Evolutionary conservation across 2,888 invertebrate genomes (phyloP), one percentile per base, ranked within the genome.

Genomic region (Hypomecis punctinalis): DNA sequence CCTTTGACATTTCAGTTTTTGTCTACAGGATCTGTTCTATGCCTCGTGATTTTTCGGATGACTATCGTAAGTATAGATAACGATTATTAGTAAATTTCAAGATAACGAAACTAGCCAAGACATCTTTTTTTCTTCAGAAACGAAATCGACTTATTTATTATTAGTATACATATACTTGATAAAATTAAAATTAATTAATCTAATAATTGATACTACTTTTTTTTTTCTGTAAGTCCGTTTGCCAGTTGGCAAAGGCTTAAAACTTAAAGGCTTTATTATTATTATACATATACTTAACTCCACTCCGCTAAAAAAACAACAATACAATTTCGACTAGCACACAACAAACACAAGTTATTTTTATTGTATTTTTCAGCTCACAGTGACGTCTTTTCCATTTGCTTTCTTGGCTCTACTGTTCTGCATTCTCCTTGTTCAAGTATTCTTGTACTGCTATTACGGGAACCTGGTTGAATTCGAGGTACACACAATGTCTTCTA

Each of bases 381-480:
- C 67, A 5, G 51, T 77, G 1, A 13, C 67, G 1, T 77, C 80
- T 0, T 55, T 78, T 0, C 55, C 69, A 11, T 81, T 82, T 57
- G 5, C 72, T 3, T 80, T 78, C 46, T 37, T 77, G 23, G 0
- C 66, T 4, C 0, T 61, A 0, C n/a, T 79, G 7, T 57, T 78
- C 9, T 0, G 63, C 0, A 0, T 76, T 0, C 13, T 81, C 8
- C 54, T 76, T 55, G 39, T 48, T 0, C 81, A 85, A 72, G 73
- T 81, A 9, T 78, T 82, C 36, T 5, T 85, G 0, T 84, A 78
- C 53, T 85, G 85, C 48, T 83, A 75, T 59, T 83, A 72, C 42
- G 86, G 83, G 36, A 79, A 78, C 58, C 58, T 77, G 7, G 73
- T 85, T 0, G 70, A 80, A 51, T 69, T 75, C 46, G 84, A 85